phyloP scores from a whole-genome alignment of 2,113 vertebrate genomes.

The Platycercus adscitus region DNA sequence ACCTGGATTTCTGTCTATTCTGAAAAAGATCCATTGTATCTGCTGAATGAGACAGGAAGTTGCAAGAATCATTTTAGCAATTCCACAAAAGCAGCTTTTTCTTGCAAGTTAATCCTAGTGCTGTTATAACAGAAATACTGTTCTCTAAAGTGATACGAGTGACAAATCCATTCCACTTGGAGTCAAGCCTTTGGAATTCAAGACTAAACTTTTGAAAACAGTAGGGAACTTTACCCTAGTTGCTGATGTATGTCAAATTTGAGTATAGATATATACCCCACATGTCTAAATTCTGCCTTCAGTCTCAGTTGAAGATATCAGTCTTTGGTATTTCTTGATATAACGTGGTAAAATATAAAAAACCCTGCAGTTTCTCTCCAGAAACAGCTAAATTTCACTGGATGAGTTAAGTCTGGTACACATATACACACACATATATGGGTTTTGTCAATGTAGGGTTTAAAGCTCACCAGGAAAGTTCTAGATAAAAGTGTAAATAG shows the following conservation, averaged over 20 bases:
- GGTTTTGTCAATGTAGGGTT: background rate
- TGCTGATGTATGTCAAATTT: background rate
- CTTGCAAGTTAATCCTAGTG: background rate
- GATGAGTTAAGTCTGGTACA: background rate
- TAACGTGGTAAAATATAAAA: background rate
- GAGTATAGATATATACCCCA: background rate
- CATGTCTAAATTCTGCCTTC: background rate
- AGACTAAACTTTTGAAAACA: background rate
- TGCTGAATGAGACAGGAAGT: background rate
- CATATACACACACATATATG: background rate
- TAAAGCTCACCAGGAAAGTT: background rate
- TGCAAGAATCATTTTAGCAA: background rate
- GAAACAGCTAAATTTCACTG: background rate
- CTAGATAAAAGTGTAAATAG: background rate
- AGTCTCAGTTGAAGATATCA: background rate
- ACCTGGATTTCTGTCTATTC: background rate
- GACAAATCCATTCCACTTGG: background rate
- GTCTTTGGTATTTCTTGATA: background rate
- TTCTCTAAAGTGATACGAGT: background rate
- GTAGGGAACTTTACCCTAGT: background rate
- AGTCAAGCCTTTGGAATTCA: background rate
- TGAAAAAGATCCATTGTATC: background rate
- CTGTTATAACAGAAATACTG: background rate
- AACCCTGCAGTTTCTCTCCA: background rate
- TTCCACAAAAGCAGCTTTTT: background rate